Base-by-base conservation (phyloP, 2,888 invertebrate species). In the Gymnocheta viridis region DNA sequence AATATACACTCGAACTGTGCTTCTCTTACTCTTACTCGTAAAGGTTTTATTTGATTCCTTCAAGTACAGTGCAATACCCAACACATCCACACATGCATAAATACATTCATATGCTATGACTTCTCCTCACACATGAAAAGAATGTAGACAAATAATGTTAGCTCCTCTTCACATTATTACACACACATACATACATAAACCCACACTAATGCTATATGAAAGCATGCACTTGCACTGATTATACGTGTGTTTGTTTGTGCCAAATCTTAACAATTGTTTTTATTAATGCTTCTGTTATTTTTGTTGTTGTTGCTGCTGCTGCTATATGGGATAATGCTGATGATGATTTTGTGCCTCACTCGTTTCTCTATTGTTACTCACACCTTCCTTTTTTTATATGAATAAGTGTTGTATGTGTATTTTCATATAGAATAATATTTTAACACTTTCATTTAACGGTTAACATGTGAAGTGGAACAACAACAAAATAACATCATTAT, bases 261-360 rank as follows among this genome's bases (percentile, higher is more conserved):
- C 70, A 78, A 78, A 70, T 70, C 62, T 78, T 51, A 38, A 51
- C 66, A 77, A 69, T 69, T 78, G 49, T 60, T 77, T 60, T 60
- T 38, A 58, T 77, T 69, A 67, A 49, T 79, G 62, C 27, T 64
- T 22, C 32, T 44, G 24, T 24, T 58, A 17, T 19, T 32, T 10
- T 35, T 58, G 41, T 60, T 72, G 14, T 32, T 47, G 44, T 24
- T 73, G 32, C 51, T 10, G 4, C 0, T 74, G 27, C 12, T 12
- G 2, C 12, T 54, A 47, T 38, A 64, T 32, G 56, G 47, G n/a
- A 66, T 66, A 73, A 73, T 60, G n/a, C n/a, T n/a, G 49, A 80
- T 67, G 73, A 49, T 66, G 49, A 62, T 67, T 74, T 74, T 60
- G 22, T 32, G 10, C 32, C 10, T 29, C 67, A 35, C 56, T 67